Evolutionary conservation across 1,140 invertebrate species (phyloP).

Genomic region (Cryptotermes secundus): DNA sequence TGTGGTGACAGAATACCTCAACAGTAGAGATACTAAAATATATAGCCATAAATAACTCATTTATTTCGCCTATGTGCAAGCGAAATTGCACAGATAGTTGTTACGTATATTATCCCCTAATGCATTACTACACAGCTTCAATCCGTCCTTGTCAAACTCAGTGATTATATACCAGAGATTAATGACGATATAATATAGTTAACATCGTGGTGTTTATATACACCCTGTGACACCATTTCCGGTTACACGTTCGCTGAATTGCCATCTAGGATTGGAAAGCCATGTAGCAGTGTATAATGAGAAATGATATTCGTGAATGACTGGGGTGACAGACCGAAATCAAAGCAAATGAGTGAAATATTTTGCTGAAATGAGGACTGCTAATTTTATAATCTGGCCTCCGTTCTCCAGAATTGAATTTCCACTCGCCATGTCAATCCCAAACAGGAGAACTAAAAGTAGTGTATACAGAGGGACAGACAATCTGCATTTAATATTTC

Average conservation of each 20-base stretch:
- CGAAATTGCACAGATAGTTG: too few relatives aligned
- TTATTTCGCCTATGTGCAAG: too few relatives aligned
- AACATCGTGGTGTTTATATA: not conserved
- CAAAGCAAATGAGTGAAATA: not conserved
- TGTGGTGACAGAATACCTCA: too few relatives aligned
- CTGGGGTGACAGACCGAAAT: not conserved
- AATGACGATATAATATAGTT: too few relatives aligned
- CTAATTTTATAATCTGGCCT: not conserved
- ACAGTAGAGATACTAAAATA: too few relatives aligned
- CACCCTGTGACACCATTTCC: not conserved
- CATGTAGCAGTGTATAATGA: not conserved
- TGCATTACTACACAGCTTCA: too few relatives aligned
- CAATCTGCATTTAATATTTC: not conserved
- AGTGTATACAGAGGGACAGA: not conserved
- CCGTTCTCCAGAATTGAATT: not conserved
- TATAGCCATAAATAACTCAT: too few relatives aligned
- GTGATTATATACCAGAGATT: too few relatives aligned
- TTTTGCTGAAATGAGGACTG: not conserved
- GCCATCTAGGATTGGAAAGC: not conserved
- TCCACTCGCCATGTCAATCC: not conserved
- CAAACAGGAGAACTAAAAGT: not conserved
- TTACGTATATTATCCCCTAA: too few relatives aligned
- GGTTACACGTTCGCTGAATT: not conserved
- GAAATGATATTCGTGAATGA: not conserved
- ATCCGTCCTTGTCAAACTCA: too few relatives aligned